Percentiles rank a stretch among this genome's conserved stretches.
Evolutionary conservation across 2,888 invertebrate genomes (phyloP).

Genomic region (Osmoderma eremita): DNA sequence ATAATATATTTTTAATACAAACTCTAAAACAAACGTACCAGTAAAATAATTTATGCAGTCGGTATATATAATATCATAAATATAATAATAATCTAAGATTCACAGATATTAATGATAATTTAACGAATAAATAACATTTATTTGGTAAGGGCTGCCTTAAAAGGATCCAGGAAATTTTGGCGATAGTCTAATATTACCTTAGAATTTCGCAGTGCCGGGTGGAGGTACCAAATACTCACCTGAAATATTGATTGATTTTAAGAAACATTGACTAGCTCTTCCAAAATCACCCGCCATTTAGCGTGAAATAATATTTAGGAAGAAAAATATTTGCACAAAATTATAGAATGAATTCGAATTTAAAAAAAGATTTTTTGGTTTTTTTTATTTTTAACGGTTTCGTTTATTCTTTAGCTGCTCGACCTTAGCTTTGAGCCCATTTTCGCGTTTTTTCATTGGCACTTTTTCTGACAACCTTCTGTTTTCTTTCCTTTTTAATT

Average conservation of each 20-base stretch:
- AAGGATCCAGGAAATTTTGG: neutral
- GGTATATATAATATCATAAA: conserved; percentile 31
- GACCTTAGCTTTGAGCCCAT: conserved; percentile 73
- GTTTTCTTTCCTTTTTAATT: conserved; percentile 69
- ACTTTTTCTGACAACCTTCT: conserved; percentile 66
- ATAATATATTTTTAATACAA: conserved; percentile 41
- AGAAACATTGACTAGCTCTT: neutral
- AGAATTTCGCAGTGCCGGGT: neutral
- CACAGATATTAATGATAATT: conserved; percentile 8
- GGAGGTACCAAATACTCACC: neutral
- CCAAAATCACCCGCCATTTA: neutral
- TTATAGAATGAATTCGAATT: neutral
- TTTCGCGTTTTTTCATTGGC: conserved; percentile 71
- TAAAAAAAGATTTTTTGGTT: neutral
- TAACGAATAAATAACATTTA: conserved; percentile 6
- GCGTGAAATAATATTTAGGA: conserved; percentile 4
- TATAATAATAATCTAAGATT: conserved; percentile 31
- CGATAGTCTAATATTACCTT: neutral
- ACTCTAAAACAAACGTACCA: conserved; percentile 37
- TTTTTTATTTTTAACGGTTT: conserved; percentile 30
- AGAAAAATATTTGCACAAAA: conserved; percentile 6
- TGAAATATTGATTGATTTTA: neutral
- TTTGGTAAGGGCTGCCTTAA: neutral
- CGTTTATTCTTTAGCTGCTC: conserved; percentile 65
- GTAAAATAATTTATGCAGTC: conserved; percentile 36